phyloP scores from a whole-genome alignment of 2,113 vertebrate species.

The Etia nguti region DNA sequence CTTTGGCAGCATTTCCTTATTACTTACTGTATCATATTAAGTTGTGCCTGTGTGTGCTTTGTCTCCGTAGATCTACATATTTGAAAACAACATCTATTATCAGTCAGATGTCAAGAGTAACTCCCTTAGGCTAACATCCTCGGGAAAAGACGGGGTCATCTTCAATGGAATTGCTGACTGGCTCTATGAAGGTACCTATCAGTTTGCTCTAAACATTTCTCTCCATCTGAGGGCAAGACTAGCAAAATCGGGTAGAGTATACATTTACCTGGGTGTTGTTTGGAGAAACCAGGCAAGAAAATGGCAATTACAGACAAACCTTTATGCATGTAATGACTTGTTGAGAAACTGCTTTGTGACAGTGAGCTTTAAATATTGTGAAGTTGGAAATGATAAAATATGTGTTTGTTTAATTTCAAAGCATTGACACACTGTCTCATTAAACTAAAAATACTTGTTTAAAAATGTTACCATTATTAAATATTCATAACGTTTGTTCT shows the following conservation, averaged over 20 bases:
- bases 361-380: not conserved
- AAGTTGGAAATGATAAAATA: not conserved
- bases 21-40: not conserved
- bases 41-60: not conserved
- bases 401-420: not conserved
- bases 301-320: not conserved
- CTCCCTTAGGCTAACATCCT: constrained; percentile 91
- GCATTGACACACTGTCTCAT: not conserved
- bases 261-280: not conserved
- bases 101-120: constrained; percentile 91
- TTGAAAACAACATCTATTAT: constrained; percentile 99
- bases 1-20: not conserved
- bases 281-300: not conserved
- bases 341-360: not conserved
- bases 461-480: constrained; percentile 8
- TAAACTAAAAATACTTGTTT: not conserved
- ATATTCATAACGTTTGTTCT: constrained; percentile 30
- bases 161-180: constrained; percentile 97
- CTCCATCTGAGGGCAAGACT: not conserved
- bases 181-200: constrained; percentile 88
- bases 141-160: constrained; percentile 90
- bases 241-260: rapidly evolving
- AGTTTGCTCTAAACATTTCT: not conserved
- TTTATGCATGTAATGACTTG: not conserved
- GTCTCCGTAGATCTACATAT: constrained; percentile 87